phyloP scores from a whole-genome alignment of 2,113 vertebrate genomes.

The Triplophysa rosa region DNA sequence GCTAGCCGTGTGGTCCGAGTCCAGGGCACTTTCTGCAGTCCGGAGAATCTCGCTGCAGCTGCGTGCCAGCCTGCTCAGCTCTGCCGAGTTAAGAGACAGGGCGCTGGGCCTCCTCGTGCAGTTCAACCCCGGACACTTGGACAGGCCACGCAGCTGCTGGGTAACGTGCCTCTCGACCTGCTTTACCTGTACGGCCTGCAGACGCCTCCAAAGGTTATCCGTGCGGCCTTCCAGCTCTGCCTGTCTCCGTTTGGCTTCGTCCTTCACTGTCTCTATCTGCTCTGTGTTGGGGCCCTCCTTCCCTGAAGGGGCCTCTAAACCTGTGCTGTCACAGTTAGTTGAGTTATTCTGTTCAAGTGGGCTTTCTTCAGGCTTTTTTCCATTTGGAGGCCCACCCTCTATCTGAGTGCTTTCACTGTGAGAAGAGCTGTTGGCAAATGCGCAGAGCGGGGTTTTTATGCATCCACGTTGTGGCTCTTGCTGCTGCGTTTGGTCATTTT shows the following conservation, averaged over 20 bases:
- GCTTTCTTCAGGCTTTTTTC: background rate
- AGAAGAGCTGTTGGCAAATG: background rate
- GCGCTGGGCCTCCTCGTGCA: constrained; percentile 11
- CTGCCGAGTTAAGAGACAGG: constrained; percentile 29
- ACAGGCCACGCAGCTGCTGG: constrained; percentile 61
- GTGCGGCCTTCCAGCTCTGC: constrained; percentile 59
- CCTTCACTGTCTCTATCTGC: constrained; percentile 47
- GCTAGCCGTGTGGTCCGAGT: constrained; percentile 70
- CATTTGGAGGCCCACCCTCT: background rate
- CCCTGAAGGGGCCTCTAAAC: background rate
- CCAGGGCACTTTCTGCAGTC: constrained; percentile 63
- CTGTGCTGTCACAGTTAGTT: background rate
- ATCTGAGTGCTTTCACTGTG: background rate
- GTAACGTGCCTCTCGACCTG: constrained; percentile 66
- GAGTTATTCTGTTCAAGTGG: background rate
- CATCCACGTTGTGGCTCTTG: background rate
- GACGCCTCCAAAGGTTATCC: constrained; percentile 59
- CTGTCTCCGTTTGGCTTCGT: constrained; percentile 54
- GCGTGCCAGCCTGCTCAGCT: constrained; percentile 59
- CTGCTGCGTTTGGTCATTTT: background rate
- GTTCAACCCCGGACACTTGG: constrained; percentile 27
- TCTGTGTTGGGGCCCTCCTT: constrained; percentile 3
- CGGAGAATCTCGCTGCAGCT: constrained; percentile 62
- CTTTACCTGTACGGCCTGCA: constrained; percentile 65
- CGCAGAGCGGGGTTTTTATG: background rate